Percentiles rank a stretch among this genome's conserved stretches.
Conservation (phyloP, 2,888 invertebrate genomes). For the Phalera bucephala region DNA sequence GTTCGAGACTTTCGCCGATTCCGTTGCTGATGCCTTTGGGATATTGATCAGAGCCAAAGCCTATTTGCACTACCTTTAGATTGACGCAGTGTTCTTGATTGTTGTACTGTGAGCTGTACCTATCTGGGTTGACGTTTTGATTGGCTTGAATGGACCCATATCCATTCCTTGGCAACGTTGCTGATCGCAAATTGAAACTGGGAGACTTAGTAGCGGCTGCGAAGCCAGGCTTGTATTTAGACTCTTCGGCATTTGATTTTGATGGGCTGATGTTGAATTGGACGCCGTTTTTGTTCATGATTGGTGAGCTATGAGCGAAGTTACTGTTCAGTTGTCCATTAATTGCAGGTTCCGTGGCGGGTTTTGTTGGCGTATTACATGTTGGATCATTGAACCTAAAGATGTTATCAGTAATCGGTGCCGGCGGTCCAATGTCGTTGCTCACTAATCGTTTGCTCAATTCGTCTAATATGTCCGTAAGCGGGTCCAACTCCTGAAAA, state of each 20-base stretch:
- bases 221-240: slow-evolving; percentile 67
- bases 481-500: slow-evolving; percentile 83
- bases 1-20: slow-evolving; percentile 68
- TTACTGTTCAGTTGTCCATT: slow-evolving; percentile 61
- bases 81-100: slow-evolving; percentile 80
- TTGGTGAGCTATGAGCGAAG: slow-evolving; percentile 77
- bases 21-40: slow-evolving; percentile 81
- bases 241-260: slow-evolving; percentile 71
- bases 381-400: slow-evolving; percentile 88
- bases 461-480: slow-evolving; percentile 88
- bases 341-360: slow-evolving; percentile 43
- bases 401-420: slow-evolving; percentile 83
- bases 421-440: slow-evolving; percentile 59
- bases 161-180: slow-evolving; percentile 88
- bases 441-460: slow-evolving; percentile 84
- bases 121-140: slow-evolving; percentile 72
- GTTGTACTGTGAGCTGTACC: slow-evolving; percentile 80
- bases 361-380: slow-evolving; percentile 66
- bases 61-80: slow-evolving; percentile 84
- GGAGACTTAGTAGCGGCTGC: slow-evolving; percentile 71
- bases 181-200: slow-evolving; percentile 82
- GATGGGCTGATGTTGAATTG: slow-evolving; percentile 79
- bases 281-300: slow-evolving; percentile 81
- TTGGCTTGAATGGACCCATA: slow-evolving; percentile 69
- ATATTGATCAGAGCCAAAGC: slow-evolving; percentile 82